Percentiles rank a stretch among this genome's conserved stretches.
These are phyloP conservation scores for Passerina amoena DNA, from an alignment of 2,113 vertebrate genomes.

Conservation along the genomic window DNA sequence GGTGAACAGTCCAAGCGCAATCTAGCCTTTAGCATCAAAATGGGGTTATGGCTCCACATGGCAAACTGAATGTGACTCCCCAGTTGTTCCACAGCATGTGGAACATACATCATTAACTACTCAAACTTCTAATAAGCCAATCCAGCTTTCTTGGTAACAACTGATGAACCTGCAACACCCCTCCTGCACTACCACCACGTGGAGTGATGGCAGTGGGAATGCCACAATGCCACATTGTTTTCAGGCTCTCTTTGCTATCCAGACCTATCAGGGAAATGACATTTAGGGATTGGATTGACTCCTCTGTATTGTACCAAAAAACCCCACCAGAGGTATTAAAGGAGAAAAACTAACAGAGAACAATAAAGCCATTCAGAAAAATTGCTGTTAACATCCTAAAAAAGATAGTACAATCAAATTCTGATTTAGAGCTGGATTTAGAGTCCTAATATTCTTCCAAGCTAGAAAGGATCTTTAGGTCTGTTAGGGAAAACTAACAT, in stretches of 20 bases:
- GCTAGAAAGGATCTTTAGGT: neutral
- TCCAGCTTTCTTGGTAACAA: neutral
- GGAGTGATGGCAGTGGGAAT: neutral
- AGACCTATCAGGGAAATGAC: neutral
- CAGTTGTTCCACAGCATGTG: neutral
- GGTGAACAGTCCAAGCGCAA: accelerated
- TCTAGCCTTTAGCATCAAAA: neutral
- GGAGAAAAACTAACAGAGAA: neutral
- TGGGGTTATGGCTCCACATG: neutral
- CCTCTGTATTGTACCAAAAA: neutral
- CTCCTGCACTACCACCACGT: accelerated
- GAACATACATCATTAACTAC: neutral
- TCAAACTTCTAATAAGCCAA: neutral
- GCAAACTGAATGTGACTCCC: neutral
- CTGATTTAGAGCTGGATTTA: neutral
- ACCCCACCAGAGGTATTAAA: neutral
- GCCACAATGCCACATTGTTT: neutral
- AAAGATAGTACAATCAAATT: neutral
- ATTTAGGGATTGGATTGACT: neutral
- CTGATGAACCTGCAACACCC: accelerated
- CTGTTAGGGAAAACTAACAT: neutral
- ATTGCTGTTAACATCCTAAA: neutral
- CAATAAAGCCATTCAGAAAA: neutral
- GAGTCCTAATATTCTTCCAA: neutral
- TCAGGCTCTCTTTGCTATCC: neutral